Evolutionary conservation across 2,888 invertebrate genomes (phyloP).

Genomic region (Cancer borealis): DNA sequence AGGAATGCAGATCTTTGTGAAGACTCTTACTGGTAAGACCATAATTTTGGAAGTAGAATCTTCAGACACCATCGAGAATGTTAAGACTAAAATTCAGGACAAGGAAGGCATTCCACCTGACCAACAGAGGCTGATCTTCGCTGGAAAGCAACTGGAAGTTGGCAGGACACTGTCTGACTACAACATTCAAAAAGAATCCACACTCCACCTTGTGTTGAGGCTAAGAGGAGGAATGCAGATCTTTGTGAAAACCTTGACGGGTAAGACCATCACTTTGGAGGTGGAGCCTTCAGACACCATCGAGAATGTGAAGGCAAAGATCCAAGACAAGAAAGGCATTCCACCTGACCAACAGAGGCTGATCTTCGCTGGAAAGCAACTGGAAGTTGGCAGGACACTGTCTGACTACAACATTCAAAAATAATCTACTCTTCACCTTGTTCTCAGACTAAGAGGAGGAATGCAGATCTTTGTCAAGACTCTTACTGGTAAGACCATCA

Average conservation of each 20-base stretch:
- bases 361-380: slow-evolving; percentile 9
- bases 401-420: slow-evolving; percentile 80
- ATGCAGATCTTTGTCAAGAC: background rate
- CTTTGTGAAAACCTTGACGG: slow-evolving; percentile 48
- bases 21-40: slow-evolving; percentile 58
- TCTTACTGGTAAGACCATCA: background rate
- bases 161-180: slow-evolving; percentile 82
- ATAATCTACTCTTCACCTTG: background rate
- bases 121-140: slow-evolving; percentile 84
- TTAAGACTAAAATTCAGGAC: slow-evolving; percentile 57
- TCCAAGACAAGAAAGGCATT: slow-evolving; percentile 9
- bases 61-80: slow-evolving; percentile 58
- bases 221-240: background rate
- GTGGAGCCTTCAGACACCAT: slow-evolving; percentile 53
- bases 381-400: slow-evolving; percentile 78
- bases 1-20: slow-evolving; percentile 60
- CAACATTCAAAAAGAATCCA: slow-evolving; percentile 78
- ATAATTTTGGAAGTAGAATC: slow-evolving; percentile 54
- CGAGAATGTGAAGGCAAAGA: slow-evolving; percentile 2
- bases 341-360: slow-evolving; percentile 8
- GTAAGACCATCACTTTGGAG: slow-evolving; percentile 50
- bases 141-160: slow-evolving; percentile 84
- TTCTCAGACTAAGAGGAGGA: background rate
- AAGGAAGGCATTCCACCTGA: slow-evolving; percentile 83
- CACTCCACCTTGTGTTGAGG: background rate